phyloP scores from a whole-genome alignment of 2,888 invertebrate genomes.

The Gisinianus flammeolus region DNA sequence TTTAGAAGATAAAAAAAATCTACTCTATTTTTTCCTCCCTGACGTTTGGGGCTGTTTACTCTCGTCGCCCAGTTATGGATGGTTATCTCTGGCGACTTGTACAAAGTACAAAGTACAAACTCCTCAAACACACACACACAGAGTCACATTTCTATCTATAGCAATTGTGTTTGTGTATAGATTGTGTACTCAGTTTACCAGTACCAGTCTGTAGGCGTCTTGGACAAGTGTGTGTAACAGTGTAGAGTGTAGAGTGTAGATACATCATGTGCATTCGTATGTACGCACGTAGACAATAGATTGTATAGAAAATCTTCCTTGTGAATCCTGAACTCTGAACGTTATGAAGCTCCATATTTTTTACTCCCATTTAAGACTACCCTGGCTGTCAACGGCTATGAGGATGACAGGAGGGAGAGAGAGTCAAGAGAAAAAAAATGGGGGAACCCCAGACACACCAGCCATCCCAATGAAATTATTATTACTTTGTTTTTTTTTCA shows the following conservation, averaged over 20 bases:
- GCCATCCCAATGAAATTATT: too few relatives aligned
- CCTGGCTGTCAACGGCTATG: background rate
- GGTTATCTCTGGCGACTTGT: background rate
- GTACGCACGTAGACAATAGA: too few relatives aligned
- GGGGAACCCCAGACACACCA: background rate
- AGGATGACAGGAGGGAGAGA: background rate
- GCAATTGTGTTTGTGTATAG: background rate
- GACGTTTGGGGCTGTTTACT: background rate
- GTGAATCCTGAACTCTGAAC: background rate
- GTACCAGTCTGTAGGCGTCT: background rate
- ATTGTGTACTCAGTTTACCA: background rate
- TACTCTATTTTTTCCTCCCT: background rate
- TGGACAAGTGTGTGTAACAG: too few relatives aligned
- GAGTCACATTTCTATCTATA: background rate
- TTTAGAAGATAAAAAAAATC: slow-evolving; percentile 16
- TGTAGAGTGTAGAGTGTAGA: too few relatives aligned
- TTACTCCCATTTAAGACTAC: background rate
- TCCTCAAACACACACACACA: background rate
- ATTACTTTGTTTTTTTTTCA: too few relatives aligned
- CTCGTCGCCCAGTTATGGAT: background rate
- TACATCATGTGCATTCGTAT: too few relatives aligned
- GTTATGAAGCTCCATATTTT: background rate
- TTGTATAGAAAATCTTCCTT: background rate
- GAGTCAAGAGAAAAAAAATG: background rate
- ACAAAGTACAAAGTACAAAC: background rate